Base-by-base conservation (phyloP, 2,113 vertebrate species). In the Larimichthys crocea region DNA sequence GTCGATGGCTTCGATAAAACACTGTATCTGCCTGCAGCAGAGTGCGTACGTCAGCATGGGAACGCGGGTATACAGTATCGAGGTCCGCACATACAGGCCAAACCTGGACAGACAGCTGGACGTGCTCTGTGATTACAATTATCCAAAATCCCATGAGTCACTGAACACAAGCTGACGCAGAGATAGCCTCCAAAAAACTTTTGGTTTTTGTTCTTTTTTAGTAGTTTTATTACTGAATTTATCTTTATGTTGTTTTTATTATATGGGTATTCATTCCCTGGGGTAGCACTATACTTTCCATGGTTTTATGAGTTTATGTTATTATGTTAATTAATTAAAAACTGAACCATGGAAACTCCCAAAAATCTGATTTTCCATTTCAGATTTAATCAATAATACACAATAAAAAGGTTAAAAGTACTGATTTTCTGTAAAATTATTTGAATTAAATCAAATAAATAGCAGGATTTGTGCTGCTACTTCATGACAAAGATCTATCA, bases 11-110 rank as follows among this genome's bases (percentile, higher is more conserved):
- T 44, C 16, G 35, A 83, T 89, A 72, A 82, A 60, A 29, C 29
- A 71, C 0, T 56, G 85, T 86, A 71, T 79, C 89, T 20, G 63
- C 68, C 82, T 74, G 79, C 73, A 83, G 79, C 78, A 65, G 29
- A 78, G 42, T 60, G 79, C 72, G 71, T 15, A 85, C 31, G 12
- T 76, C 73, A 84, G 74, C 73, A 70, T 68, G 74, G 59, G 68
- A 59, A 16, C 26, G 26, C 74, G 76, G 73, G 49, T 35, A 53
- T 59, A 87, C 44, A 24, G 67, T 77, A 56, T 46, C 80, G 3
- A 68, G 19, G 44, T 79, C 20, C 22, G 31, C 61, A 71, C 46
- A 24, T 26, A 71, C 26, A 62, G 60, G 50, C 24, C 35, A 48
- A 24, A 80, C 0, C 61, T 59, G 75, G 56, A 76, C 22, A 61